A percentile compares a stretch with the other conserved stretches of the same genome.
Conservation (phyloP, 2,888 invertebrate genomes). For the Celastrina argiolus region DNA sequence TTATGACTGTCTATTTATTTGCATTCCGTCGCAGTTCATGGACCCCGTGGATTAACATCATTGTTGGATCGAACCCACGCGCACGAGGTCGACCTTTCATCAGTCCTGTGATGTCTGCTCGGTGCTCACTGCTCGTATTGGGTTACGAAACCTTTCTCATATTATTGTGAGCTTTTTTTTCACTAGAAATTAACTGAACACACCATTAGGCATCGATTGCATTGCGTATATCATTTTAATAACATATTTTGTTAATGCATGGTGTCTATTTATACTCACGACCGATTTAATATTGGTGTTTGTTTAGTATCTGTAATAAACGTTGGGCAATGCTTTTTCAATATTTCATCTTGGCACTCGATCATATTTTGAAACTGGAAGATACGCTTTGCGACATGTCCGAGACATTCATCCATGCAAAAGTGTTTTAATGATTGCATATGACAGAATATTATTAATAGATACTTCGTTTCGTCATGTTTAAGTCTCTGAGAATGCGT, state of each 20-base stretch:
- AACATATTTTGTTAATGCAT: constrained; percentile 20
- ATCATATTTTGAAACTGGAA: constrained; percentile 40
- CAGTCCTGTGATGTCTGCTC: constrained; percentile 38
- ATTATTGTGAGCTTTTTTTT: constrained; percentile 44
- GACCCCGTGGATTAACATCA: constrained; percentile 64
- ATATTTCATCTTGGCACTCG: constrained; percentile 47
- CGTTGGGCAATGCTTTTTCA: constrained; percentile 14
- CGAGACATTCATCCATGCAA: constrained; percentile 17
- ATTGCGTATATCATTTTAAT: constrained; percentile 17
- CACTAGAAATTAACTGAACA: constrained; percentile 35
- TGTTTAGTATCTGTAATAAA: neutral
- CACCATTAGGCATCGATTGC: constrained; percentile 10
- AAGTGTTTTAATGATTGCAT: constrained; percentile 5
- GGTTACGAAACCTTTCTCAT: constrained; percentile 40
- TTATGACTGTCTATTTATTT: constrained; percentile 71
- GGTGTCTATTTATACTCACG: constrained; percentile 6
- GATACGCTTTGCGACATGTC: constrained; percentile 17
- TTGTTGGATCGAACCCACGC: constrained; percentile 58
- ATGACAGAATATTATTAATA: constrained; percentile 11
- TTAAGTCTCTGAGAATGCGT: constrained; percentile 8
- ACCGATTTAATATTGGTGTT: neutral
- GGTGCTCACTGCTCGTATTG: constrained; percentile 38
- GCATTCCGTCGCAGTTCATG: constrained; percentile 71
- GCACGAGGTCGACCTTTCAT: constrained; percentile 56
- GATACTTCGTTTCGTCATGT: constrained; percentile 14